Conservation (phyloP, 2,888 invertebrate species). For the Lithophane ornitopus region DNA sequence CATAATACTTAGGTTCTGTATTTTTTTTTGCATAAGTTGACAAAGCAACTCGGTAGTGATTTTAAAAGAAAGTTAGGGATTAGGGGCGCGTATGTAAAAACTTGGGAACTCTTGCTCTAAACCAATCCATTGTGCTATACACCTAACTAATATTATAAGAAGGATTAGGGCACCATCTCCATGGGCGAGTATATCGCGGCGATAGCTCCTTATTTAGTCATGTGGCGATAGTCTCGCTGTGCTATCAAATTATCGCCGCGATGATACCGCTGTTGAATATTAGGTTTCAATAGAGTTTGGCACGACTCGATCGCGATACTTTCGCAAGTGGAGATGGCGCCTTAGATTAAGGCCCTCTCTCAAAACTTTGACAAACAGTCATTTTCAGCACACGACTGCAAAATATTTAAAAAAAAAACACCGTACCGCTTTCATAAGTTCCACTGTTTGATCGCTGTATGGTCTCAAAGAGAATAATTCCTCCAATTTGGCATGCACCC, state of each 20-base stretch:
- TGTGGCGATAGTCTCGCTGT: too few species aligned
- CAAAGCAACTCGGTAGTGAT: not conserved
- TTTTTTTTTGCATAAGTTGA: not conserved
- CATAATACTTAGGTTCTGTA: not conserved
- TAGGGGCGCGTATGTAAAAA: not conserved
- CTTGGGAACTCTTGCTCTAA: not conserved
- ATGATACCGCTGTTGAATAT: not conserved
- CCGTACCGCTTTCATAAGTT: constrained; percentile 42
- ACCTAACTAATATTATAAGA: not conserved
- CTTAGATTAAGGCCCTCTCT: not conserved
- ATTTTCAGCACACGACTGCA: not conserved
- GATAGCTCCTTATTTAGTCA: too few species aligned
- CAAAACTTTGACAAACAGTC: too few species aligned
- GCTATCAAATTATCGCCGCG: not conserved
- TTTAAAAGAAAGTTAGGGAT: not conserved
- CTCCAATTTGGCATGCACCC: constrained; percentile 9
- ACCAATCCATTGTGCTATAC: not conserved
- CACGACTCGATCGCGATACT: too few species aligned
- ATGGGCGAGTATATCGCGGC: not conserved
- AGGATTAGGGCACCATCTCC: not conserved
- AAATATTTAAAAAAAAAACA: not conserved
- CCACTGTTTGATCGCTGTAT: constrained; percentile 13
- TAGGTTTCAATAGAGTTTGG: not conserved
- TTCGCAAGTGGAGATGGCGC: not conserved
- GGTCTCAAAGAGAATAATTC: constrained; percentile 26